These are phyloP conservation scores for Macroramphosus scolopax DNA, from an alignment of 2,797 vertebrate genomes.

Conservation along the genomic window DNA sequence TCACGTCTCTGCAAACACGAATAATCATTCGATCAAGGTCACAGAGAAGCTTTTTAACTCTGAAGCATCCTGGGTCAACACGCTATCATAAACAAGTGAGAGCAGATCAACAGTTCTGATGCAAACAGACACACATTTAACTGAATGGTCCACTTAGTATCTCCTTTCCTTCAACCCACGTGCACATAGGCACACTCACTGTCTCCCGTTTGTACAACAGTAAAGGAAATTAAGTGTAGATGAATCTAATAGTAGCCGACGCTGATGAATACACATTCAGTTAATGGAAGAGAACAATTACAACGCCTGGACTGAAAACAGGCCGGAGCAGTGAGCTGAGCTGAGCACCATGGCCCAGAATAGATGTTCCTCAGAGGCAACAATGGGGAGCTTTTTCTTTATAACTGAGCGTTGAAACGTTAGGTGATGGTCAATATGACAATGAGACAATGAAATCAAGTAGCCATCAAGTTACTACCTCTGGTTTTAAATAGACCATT, in stretches of 20 bases:
- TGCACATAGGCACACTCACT: conserved; percentile 2
- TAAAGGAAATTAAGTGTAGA: conserved; percentile 17
- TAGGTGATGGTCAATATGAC: too few relatives aligned
- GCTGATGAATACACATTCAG: conserved; percentile 49
- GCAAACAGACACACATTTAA: too few relatives aligned
- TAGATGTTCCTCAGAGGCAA: conserved; percentile 1
- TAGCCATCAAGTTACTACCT: too few relatives aligned
- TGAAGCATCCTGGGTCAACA: background rate
- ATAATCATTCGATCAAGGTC: background rate
- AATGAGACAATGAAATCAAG: too few relatives aligned
- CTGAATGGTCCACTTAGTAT: too few relatives aligned
- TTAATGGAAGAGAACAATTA: conserved; percentile 44
- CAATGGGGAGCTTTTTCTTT: background rate
- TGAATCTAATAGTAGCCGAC: conserved; percentile 44
- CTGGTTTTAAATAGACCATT: conserved; percentile 21
- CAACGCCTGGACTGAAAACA: conserved; percentile 17
- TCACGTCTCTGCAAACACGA: background rate
- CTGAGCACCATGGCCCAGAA: background rate
- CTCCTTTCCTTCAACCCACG: too few relatives aligned
- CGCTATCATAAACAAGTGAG: background rate
- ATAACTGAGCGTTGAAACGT: background rate
- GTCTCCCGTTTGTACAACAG: conserved; percentile 1
- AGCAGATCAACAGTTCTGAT: conserved; percentile 1
- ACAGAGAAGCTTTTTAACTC: background rate
- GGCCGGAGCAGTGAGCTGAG: conserved; percentile 6